A percentile compares a stretch with the other conserved stretches of the same genome.
Evolutionary conservation across 2,888 invertebrate species (phyloP).

Genomic region (Rhyacophila evoluta): DNA sequence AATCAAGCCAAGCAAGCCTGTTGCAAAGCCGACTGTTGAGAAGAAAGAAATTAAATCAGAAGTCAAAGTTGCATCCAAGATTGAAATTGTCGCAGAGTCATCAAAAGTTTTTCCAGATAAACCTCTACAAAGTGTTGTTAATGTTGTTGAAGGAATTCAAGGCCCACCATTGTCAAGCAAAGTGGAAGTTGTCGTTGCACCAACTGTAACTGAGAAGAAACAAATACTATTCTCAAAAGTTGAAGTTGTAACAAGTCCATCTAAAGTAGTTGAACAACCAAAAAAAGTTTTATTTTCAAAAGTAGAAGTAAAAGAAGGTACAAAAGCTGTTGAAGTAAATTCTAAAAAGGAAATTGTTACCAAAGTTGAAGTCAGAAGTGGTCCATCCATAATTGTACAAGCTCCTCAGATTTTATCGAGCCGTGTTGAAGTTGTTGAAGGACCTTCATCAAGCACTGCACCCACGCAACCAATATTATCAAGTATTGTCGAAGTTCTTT

Average conservation of each 20-base stretch:
- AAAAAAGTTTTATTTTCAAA: conserved; percentile 60
- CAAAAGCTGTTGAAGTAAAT: conserved; percentile 55
- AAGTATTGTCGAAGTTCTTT: conserved; percentile 71
- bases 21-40: conserved; percentile 59
- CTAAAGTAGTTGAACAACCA: conserved; percentile 64
- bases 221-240: conserved; percentile 67
- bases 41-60: conserved; percentile 67
- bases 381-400: conserved; percentile 53
- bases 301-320: conserved; percentile 67
- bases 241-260: conserved; percentile 70
- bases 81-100: conserved; percentile 56
- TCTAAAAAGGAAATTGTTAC: conserved; percentile 57
- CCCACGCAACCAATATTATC: conserved; percentile 64
- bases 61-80: conserved; percentile 43
- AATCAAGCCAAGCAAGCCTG: conserved; percentile 65
- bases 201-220: conserved; percentile 64
- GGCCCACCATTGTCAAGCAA: conserved; percentile 63
- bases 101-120: conserved; percentile 57
- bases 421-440: conserved; percentile 59
- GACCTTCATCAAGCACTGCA: conserved; percentile 55
- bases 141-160: conserved; percentile 55
- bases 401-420: conserved; percentile 57
- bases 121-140: conserved; percentile 52
- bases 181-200: conserved; percentile 61
- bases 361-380: conserved; percentile 61